A percentile compares a stretch with the other conserved stretches of the same genome.
phyloP scores from a whole-genome alignment of 2,888 invertebrate species.

The Drosophila cognata region DNA sequence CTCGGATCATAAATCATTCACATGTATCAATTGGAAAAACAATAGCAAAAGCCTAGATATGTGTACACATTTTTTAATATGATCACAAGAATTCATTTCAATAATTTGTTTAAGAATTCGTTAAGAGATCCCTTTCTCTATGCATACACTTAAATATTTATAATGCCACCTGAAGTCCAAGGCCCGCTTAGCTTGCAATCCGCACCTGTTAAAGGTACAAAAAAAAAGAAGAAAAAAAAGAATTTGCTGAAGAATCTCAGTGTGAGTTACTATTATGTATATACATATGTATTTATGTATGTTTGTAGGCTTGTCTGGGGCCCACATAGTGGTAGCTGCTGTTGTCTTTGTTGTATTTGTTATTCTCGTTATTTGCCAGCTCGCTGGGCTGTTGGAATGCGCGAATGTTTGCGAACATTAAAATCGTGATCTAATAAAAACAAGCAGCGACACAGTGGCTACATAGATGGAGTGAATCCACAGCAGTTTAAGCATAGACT shows the following conservation, averaged over 20 bases:
- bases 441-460: constrained; percentile 27
- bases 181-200: background rate
- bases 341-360: constrained; percentile 33
- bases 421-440: constrained; percentile 83
- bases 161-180: constrained; percentile 11
- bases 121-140: background rate
- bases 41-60: background rate
- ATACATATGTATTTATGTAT: constrained; percentile 35
- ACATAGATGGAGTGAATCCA: constrained; percentile 41
- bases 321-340: constrained; percentile 38
- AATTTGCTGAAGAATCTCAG: constrained; percentile 64
- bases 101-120: background rate
- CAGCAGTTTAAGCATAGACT: constrained; percentile 22
- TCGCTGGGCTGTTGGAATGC: constrained; percentile 65
- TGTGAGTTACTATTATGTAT: constrained; percentile 68
- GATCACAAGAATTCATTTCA: background rate
- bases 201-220: constrained; percentile 66
- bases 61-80: background rate
- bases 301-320: constrained; percentile 34
- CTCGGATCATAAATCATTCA: background rate
- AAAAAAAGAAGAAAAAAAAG: constrained; percentile 11
- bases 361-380: constrained; percentile 36
- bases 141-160: background rate
- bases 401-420: constrained; percentile 80
- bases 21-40: too few species aligned